Evolutionary conservation across 1,140 invertebrate genomes (phyloP).

Genomic region (Mamestra configurata): DNA sequence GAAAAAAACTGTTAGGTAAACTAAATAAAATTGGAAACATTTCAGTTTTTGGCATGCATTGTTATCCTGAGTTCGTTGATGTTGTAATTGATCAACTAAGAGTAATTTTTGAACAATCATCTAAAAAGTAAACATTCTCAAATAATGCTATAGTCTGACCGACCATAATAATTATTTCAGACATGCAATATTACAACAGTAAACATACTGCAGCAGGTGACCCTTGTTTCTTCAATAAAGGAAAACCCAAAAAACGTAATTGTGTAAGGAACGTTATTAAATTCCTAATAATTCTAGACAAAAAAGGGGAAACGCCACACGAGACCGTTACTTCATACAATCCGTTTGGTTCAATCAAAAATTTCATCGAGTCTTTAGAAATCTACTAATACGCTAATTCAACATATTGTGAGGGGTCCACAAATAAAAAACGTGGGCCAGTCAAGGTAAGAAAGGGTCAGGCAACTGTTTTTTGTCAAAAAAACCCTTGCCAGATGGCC

Average conservation of each 20-base stretch:
- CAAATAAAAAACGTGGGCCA: constrained; percentile 82
- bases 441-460: constrained; percentile 87
- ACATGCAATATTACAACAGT: constrained; percentile 23
- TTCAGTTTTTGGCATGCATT: too few relatives aligned
- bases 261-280: constrained; percentile 61
- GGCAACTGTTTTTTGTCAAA: constrained; percentile 80
- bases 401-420: constrained; percentile 84
- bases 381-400: constrained; percentile 87
- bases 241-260: constrained; percentile 43
- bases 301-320: constrained; percentile 62
- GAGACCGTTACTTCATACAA: constrained; percentile 82
- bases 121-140: too few relatives aligned
- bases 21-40: too few relatives aligned
- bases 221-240: constrained; percentile 34
- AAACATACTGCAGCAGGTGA: constrained; percentile 19
- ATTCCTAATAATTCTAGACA: constrained; percentile 63
- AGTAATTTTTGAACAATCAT: background rate
- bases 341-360: constrained; percentile 87
- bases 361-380: constrained; percentile 85
- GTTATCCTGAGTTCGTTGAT: too few relatives aligned
- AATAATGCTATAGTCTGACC: background rate
- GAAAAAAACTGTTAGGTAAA: too few relatives aligned
- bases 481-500: constrained; percentile 86
- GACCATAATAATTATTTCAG: background rate
- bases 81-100: too few relatives aligned